Evolutionary conservation across 2,888 invertebrate species (phyloP).

Genomic region (Orthosia gracilis): DNA sequence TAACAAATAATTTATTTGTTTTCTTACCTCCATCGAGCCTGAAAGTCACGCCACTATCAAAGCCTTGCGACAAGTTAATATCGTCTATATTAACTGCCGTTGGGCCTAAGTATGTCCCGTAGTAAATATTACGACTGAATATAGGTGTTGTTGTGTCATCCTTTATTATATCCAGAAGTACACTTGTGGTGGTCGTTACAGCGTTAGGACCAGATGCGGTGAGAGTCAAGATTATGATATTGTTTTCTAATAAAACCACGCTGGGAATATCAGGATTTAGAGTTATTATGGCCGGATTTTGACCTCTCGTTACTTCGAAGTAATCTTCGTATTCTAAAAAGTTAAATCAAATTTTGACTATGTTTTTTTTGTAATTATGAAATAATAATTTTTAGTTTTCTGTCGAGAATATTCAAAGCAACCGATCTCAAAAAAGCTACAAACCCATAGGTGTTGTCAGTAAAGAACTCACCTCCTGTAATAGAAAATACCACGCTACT

Average conservation of each 20-base stretch:
- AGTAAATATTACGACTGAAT: constrained; percentile 78
- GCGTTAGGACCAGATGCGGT: constrained; percentile 78
- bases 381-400: neutral
- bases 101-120: constrained; percentile 70
- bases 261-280: constrained; percentile 71
- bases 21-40: constrained; percentile 80
- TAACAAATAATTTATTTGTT: neutral
- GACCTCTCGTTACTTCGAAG: constrained; percentile 68
- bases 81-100: constrained; percentile 69
- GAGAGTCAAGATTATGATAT: constrained; percentile 77
- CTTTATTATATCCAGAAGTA: constrained; percentile 82
- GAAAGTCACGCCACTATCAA: constrained; percentile 74
- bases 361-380: neutral
- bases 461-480: constrained; percentile 76
- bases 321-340: constrained; percentile 75
- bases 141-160: constrained; percentile 79
- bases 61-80: constrained; percentile 80
- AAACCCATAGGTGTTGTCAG: constrained; percentile 6
- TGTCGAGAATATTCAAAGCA: neutral
- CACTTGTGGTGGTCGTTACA: constrained; percentile 73
- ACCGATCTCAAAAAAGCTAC: constrained; percentile 3
- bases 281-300: constrained; percentile 72
- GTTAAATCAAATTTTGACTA: neutral
- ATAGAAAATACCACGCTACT: constrained; percentile 73
- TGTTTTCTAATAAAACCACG: constrained; percentile 75